Evolutionary conservation across 2,888 invertebrate species (phyloP), one percentile per base, ranked within the genome.

Genomic region (Ornithoptera alexandrae): DNA sequence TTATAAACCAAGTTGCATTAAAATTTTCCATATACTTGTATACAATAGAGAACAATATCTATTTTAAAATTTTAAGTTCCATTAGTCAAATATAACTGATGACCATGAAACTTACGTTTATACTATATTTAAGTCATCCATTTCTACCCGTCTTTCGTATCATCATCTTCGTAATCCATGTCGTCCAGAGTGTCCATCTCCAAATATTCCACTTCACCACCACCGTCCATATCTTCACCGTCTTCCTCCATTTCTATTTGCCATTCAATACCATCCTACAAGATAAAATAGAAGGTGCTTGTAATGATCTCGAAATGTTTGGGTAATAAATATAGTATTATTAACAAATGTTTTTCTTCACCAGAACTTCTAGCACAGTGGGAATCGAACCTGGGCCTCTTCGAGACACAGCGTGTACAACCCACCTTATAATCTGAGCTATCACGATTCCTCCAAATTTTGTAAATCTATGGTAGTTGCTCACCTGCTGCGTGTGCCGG

Each of bases 181-280:
- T 88, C 89, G 24, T 90, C 90, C 12, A 90, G 79, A 1, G 87
- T 76, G 68, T 90, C 91, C 75, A 90, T 81, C 79, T 91, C 90
- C 39, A 90, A 82, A 77, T 90, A 91, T 75, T 91, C 90, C 66
- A 88, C 87, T 15, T 69, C 73, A 56, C 73, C 72, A 22, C 66
- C 72, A 66, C 67, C 67, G 50, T 62, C 63, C 56, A 70, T 63
- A 15, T 65, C 73, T 17, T 36, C 67, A 57, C 68, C 72, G 20
- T 67, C 73, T 0, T 22, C 61, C n/a, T 74, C 76, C 69, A 70
- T 69, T 57, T 75, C 75, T 65, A 68, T 58, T 22, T 72, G 74
- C 73, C 74, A 78, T 10, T 74, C 76, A 30, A 8, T 65, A 53
- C 65, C 71, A 50, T 75, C 74, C 72, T 75, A 62, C 8, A 56